Evolutionary conservation across 1,140 invertebrate genomes (phyloP), one percentile per base, ranked within the genome.

Genomic region (Magallana gigas): DNA sequence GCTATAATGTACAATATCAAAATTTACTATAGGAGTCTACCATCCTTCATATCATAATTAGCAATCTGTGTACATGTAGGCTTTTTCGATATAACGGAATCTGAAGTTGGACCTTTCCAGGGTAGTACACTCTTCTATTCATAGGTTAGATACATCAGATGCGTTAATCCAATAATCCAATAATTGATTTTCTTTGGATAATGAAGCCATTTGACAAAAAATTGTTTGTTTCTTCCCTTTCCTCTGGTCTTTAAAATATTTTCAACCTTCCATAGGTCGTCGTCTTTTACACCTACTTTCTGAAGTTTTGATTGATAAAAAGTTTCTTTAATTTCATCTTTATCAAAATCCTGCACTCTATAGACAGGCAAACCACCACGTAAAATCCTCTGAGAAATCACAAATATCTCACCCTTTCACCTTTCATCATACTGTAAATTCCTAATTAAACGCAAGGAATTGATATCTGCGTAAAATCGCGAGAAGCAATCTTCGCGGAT

Each of bases 341-440:
- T 68, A n/a, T 71, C 23, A 23, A 71, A 81, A 83, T 89, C 84
- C 56, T 71, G 14, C 14, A 86, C 29, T 68, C 71, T 60, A 80
- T 85, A 90, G 57, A 90, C 56, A 18, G 84, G 85, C n/a, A 85
- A 60, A 57, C 83, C 71, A n/a, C 71, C 84, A 36, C 89, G 57
- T 83, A 84, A 57, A 57, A 88, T 60, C 29, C 60, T 68, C 60
- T 83, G 16, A n/a, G 82, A 48, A 80, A 85, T 86, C 18, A 62
- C 64, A 23, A 90, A 87, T 23, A 90, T 85, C 80, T 90, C 89
- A 9, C 86, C 89, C 7, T 86, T 85, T 84, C 86, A 90, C 62
- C 60, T 88, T 71, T 89, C 57, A 57, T 88, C 84, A 56, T 23
- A 23, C 23, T 23, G 23, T 23, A 23, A 23, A 23, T 23, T 23